Conservation (phyloP, 2,797 vertebrate species). For the Peromyscus melanophrys region DNA sequence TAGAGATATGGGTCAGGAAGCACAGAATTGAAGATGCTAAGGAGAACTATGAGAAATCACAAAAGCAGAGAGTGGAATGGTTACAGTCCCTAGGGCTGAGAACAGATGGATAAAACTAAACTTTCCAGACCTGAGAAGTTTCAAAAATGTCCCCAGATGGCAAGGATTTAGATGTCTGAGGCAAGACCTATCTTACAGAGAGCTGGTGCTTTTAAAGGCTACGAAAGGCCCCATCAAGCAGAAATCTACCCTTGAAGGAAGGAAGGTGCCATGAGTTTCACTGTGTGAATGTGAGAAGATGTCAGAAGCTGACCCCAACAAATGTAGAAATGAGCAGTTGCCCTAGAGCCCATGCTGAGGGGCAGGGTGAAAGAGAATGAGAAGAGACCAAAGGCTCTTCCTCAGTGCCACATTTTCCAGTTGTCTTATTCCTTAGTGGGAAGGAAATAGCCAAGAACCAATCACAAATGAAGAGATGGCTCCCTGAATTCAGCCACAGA, state of each 20-base stretch:
- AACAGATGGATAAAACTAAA: neutral
- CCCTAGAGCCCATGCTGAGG: neutral
- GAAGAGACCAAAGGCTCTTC: neutral
- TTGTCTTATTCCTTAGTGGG: neutral
- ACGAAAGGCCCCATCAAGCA: neutral
- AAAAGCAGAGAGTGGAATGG: neutral
- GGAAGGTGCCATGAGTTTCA: neutral
- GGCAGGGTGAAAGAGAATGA: neutral
- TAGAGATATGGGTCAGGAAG: neutral
- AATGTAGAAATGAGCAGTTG: neutral
- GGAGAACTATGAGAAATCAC: neutral
- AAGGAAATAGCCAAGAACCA: neutral
- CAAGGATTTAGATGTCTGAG: neutral
- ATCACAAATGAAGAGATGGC: neutral
- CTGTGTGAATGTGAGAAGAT: neutral
- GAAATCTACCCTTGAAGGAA: neutral
- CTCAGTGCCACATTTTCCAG: neutral
- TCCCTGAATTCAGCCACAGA: neutral
- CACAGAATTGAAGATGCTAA: neutral
- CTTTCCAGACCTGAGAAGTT: neutral
- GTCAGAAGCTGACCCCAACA: neutral
- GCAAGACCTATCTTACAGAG: accelerated
- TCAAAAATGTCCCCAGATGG: neutral
- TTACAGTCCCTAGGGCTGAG: neutral
- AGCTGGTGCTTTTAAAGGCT: neutral